A percentile compares a stretch with the other conserved stretches of the same genome.
phyloP scores from a whole-genome alignment of 2,797 vertebrate genomes.

The Alfaro cultratus region DNA sequence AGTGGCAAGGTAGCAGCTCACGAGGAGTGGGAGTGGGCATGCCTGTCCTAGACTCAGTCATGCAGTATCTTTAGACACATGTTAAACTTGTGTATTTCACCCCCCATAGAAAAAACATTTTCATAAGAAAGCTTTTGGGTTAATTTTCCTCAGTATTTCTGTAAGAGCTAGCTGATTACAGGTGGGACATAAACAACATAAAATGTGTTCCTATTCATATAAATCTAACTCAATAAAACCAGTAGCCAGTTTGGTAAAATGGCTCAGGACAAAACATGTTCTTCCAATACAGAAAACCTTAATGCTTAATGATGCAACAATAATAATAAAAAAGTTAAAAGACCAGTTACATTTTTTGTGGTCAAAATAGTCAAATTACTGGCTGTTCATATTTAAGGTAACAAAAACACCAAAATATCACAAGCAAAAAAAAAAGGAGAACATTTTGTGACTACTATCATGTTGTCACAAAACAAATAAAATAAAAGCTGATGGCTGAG shows the following conservation, averaged over 20 bases:
- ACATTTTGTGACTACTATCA: not conserved
- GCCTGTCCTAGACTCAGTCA: not conserved
- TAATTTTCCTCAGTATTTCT: not conserved
- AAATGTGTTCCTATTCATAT: not conserved
- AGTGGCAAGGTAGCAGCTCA: not conserved
- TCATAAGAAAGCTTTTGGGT: not conserved
- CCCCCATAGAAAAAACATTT: not conserved
- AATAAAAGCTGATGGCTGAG: not conserved
- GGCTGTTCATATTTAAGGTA: not conserved
- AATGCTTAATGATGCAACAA: not conserved
- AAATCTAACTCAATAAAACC: not conserved
- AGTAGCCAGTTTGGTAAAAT: not conserved
- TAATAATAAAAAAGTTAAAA: not conserved
- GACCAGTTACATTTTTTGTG: not conserved
- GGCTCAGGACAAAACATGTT: not conserved
- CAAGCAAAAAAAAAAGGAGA: not conserved
- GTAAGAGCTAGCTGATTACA: not conserved
- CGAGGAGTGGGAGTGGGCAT: not conserved
- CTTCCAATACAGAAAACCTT: not conserved
- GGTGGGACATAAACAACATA: not conserved
- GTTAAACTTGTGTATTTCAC: not conserved
- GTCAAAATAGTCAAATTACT: not conserved
- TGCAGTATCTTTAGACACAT: not conserved
- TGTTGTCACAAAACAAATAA: no score
- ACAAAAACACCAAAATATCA: not conserved